Evolutionary conservation across 2,888 invertebrate genomes (phyloP), one percentile per base, ranked within the genome.

Genomic region (Eudasyphora cyanicolor): DNA sequence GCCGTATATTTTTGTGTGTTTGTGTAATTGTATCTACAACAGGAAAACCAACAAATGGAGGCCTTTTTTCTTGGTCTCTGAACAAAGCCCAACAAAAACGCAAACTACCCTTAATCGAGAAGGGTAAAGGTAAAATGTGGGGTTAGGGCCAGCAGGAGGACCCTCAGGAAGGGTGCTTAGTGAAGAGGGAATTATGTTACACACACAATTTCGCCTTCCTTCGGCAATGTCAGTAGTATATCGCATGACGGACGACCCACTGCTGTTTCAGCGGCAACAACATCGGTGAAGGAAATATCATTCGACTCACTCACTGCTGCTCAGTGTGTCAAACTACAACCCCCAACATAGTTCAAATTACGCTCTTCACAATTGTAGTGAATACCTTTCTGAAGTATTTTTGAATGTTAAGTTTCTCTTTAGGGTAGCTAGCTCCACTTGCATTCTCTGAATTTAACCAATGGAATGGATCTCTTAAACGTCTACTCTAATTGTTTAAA

Each of bases 241-340:
- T 60, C 29, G 60, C 2, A 60, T 27, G 57, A 24, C 29, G 60
- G 0, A 60, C 19, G 57, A 24, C 7, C 60, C n/a, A n/a, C 8
- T n/a, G 12, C 29, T 60, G 45, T n/a, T 38, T 45, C n/a, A 29
- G 32, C 2, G 17, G n/a, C n/a, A 45, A 19, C 45, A 69, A 70
- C 45, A 77, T 73, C 73, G 54, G 38, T 19, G 32, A 21, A 32
- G 17, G 21, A 74, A 77, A 82, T 82, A 74, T 77, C 77, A 62
- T 35, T 62, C n/a, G n/a, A 45, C 2, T 12, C 45, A n/a, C n/a
- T n/a, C n/a, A n/a, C n/a, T n/a, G n/a, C n/a, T n/a, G n/a, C n/a
- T n/a, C n/a, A n/a, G 14, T 45, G 45, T n/a, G 4, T 14, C n/a
- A 38, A 45, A 45, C n/a, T 45, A 12, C 12, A 12, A 45, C 45